A percentile compares a stretch with the other conserved stretches of the same genome.
These are phyloP conservation scores for Diorhabda carinulata DNA, from an alignment of 1,140 invertebrate species.

Conservation along the genomic window DNA sequence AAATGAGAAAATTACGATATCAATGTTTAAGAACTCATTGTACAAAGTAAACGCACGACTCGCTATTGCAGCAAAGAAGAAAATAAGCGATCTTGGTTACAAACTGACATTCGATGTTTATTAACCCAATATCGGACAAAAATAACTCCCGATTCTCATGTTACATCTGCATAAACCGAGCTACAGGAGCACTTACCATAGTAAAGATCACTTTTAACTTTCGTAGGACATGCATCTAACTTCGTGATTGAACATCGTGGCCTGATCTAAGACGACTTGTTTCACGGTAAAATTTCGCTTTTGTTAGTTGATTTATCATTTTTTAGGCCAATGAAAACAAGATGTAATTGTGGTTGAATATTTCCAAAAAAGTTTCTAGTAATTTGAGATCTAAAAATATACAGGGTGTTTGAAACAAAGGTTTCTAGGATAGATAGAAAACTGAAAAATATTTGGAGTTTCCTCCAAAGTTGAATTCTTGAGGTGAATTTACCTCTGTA, in stretches of 20 bases:
- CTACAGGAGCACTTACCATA: conserved; percentile 6
- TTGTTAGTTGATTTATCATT: neutral
- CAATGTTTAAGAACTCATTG: neutral
- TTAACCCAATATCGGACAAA: neutral
- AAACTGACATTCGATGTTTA: neutral
- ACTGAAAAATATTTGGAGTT: too few relatives aligned
- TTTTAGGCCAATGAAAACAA: neutral
- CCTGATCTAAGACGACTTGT: neutral
- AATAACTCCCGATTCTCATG: conserved; percentile 6
- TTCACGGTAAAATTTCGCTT: conserved; percentile 7
- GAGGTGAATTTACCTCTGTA: too few relatives aligned
- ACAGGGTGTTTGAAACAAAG: too few relatives aligned
- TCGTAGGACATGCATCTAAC: neutral
- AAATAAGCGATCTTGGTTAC: neutral
- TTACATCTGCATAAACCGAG: conserved; percentile 10
- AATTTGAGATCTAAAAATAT: too few relatives aligned
- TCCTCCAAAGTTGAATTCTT: too few relatives aligned
- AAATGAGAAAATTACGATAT: neutral
- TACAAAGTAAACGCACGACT: neutral
- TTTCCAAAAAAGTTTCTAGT: too few relatives aligned
- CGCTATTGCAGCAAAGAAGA: neutral
- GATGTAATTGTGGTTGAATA: too few relatives aligned
- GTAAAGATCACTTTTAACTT: conserved; percentile 8
- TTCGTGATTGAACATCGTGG: conserved; percentile 7
- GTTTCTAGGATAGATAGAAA: too few relatives aligned